Percentiles rank a stretch among this genome's conserved stretches.
These are phyloP conservation scores for Epirrhoe alternata DNA, from an alignment of 2,888 invertebrate genomes.

Conservation along the genomic window DNA sequence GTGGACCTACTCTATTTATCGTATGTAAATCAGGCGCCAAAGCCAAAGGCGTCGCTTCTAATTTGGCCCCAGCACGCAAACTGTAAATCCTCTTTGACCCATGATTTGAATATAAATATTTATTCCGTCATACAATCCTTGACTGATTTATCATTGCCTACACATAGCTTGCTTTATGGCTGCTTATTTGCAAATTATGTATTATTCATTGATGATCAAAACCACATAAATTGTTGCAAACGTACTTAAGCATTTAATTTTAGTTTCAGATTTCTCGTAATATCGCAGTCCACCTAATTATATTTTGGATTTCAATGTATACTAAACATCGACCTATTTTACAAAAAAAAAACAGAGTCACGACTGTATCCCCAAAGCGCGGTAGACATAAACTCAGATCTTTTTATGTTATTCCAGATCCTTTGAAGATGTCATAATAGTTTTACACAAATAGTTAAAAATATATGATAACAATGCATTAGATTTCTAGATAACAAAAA, in stretches of 20 bases:
- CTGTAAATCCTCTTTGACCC: slow-evolving; percentile 52
- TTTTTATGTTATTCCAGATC: no score
- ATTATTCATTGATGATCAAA: slow-evolving; percentile 39
- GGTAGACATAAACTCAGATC: no score
- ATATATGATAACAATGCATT: no score
- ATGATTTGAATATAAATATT: slow-evolving; percentile 57
- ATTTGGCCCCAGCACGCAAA: slow-evolving; percentile 51
- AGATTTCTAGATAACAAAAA: no score
- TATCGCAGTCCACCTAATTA: no score
- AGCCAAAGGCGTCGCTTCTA: slow-evolving; percentile 53
- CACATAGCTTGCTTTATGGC: slow-evolving; percentile 41
- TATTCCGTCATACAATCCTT: slow-evolving; percentile 31
- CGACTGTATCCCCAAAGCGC: no score
- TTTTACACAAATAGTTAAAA: no score
- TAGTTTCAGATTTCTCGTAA: background rate
- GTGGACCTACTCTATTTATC: slow-evolving; percentile 13
- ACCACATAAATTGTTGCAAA: slow-evolving; percentile 22
- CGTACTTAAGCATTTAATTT: background rate
- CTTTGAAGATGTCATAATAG: no score
- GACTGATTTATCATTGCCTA: slow-evolving; percentile 50
- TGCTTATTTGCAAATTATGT: slow-evolving; percentile 40
- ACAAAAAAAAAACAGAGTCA: no score
- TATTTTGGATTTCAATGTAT: no score
- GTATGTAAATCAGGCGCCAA: slow-evolving; percentile 58
- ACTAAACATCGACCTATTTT: no score